Base-by-base conservation (phyloP, 2,797 vertebrate species). In the Hylomyscus alleni region DNA sequence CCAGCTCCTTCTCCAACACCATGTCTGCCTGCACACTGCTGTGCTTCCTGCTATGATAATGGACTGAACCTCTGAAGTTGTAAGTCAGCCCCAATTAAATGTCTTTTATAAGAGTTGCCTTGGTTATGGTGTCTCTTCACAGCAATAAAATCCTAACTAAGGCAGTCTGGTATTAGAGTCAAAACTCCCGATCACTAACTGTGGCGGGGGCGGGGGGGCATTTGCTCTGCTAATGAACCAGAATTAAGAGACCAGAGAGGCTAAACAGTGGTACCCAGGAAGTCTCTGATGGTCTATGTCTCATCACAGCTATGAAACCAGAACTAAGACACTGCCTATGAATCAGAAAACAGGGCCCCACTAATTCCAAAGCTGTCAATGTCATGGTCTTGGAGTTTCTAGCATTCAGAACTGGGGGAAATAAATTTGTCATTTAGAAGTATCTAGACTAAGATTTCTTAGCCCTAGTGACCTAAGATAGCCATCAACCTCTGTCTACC, bases 141-240 rank as follows among this genome's bases (percentile, higher is more conserved):
- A 13, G 14, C 52, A 54, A 54, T 14, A 54, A 54, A 62, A 26
- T 6, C 9, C 60, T 62, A 29, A 29, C 26, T 62, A 62, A 62
- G 60, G 60, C 26, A 62, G 26, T 26, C 60, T 93, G 94, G 17
- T 88, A 20, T 86, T 93, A 93, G 72, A 92, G 87, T 65, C 60
- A 77, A 2, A 89, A 47, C 44, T 94, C 77, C n/a, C 26, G 67
- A 20, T 50, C 80, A n/a, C 9, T 90, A 82, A 82, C 15, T 67
- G 26, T 62, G 9, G 50, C 3, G 52, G 52, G 12, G 52, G 50
- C 60, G 19, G 54, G 19, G 19, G 17, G 24, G 76, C 80, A 86
- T 87, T 96, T 90, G 37, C n/a, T 72, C 40, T 97, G 85, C 65
- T 89, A 78, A 80, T 82, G 82, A 88, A 85, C 29, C 77, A 93